Evolutionary conservation across 1,140 invertebrate genomes (phyloP).

Genomic region (Venustaconcha ellipsiformis): DNA sequence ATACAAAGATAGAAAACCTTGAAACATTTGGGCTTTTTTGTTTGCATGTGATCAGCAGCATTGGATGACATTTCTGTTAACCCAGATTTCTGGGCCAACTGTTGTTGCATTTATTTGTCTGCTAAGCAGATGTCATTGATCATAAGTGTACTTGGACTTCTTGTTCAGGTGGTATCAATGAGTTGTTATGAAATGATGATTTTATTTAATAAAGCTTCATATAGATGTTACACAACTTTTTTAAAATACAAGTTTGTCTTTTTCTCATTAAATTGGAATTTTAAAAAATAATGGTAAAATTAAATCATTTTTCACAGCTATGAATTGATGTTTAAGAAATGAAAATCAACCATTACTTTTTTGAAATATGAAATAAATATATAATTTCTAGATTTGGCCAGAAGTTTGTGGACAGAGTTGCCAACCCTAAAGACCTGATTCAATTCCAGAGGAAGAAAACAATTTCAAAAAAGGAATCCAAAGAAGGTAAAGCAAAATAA

Average conservation of each 20-base stretch:
- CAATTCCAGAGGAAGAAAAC: slow-evolving; percentile 61
- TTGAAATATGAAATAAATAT: slow-evolving; percentile 1
- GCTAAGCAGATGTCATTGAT: too few species aligned
- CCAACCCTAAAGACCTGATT: slow-evolving; percentile 73
- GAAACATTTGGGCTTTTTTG: too few species aligned
- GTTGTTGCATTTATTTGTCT: too few species aligned
- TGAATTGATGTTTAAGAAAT: slow-evolving; percentile 3
- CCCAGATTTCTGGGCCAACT: too few species aligned
- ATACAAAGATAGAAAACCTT: too few species aligned
- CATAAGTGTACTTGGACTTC: too few species aligned
- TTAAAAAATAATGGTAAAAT: background rate
- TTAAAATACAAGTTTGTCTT: background rate
- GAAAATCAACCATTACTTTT: background rate
- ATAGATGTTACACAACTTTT: background rate
- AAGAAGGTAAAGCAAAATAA: slow-evolving; percentile 36
- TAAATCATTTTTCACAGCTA: background rate
- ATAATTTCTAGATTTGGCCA: slow-evolving; percentile 78
- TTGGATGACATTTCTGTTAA: too few species aligned
- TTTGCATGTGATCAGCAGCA: too few species aligned
- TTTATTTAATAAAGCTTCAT: background rate
- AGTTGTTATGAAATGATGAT: too few species aligned
- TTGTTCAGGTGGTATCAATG: too few species aligned
- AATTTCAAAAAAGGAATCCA: slow-evolving; percentile 35
- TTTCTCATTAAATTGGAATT: background rate
- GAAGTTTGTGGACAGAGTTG: slow-evolving; percentile 73